Base-by-base conservation (phyloP, 2,113 vertebrate species). In the Marmota monax region DNA sequence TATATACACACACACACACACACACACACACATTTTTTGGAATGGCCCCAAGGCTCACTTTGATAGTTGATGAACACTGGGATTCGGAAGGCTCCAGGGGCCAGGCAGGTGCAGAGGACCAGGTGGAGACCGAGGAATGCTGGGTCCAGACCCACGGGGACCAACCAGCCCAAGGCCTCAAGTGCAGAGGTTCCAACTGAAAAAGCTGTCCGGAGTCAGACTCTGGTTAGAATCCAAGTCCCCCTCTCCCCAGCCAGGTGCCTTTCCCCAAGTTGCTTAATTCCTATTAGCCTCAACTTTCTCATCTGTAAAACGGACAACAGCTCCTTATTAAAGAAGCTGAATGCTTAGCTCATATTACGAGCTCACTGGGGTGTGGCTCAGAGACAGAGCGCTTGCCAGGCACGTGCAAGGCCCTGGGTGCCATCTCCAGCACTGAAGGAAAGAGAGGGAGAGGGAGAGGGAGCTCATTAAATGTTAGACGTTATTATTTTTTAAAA, bases 81-180 rank as follows among this genome's bases (percentile, higher is more conserved):
- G 56, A 67, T 34, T 20, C 12, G 58, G 61, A 78, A 37, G 77
- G 23, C 6, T 2, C 65, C 34, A 48, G 34, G 18, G 25, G 48
- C 53, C 77, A 61, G 63, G 63, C 51, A 84, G 12, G n/a, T 32
- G 11, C 53, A 23, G 29, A 17, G 8, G 56, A 22, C 13, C 5
- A 12, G 3, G 29, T 2, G 13, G 67, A 20, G 67, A 70, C 4
- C 0, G 32, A n/a, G 22, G 45, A 18, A 34, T 0, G 34, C 23
- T 0, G 4, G 29, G 48, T 78, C 61, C 48, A 9, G 61, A 11
- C 20, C 29, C 25, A 42, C 4, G 56, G n/a, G 7, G n/a, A 37
- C 39, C 37, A 1, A n/a, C 76, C 14, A 13, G 37, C 39, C 20
- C 45, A 12, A 17, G 48, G 20, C 16, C 27, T 72, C 17, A 18